Evolutionary conservation across 2,797 vertebrate species (phyloP).

Genomic region (Tiaroga cobitis): DNA sequence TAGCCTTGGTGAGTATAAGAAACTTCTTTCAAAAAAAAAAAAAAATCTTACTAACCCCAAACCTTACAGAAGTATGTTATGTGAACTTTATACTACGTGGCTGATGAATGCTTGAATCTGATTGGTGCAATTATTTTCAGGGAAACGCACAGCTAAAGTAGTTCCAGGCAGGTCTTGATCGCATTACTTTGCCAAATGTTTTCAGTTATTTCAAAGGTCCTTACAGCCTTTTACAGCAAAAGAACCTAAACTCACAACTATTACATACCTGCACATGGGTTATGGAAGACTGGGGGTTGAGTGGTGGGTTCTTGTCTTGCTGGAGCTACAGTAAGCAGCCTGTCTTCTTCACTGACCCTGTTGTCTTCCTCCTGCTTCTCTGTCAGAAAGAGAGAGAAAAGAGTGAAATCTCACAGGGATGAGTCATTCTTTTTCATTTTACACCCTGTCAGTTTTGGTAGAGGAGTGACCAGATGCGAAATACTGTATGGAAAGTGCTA

Average conservation of each 20-base stretch:
- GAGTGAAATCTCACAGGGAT: neutral
- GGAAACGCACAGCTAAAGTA: no score
- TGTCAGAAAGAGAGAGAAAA: conserved; percentile 52
- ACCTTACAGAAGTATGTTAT: no score
- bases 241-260: no score
- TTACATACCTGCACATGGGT: conserved; percentile 62
- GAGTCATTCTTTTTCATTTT: neutral
- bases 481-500: neutral
- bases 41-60: no score
- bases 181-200: no score
- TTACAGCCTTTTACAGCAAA: no score
- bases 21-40: neutral
- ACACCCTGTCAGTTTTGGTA: neutral
- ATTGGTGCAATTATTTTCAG: no score
- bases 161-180: no score
- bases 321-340: conserved; percentile 38
- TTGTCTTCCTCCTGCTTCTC: conserved; percentile 73
- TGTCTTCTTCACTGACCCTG: conserved; percentile 65
- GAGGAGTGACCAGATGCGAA: conserved; percentile 5
- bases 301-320: conserved; percentile 41
- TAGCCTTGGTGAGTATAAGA: no score
- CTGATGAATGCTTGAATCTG: no score
- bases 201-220: no score
- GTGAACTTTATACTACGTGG: neutral
- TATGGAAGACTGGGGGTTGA: conserved; percentile 17